These are phyloP conservation scores for Drosophila neonasuta DNA, from an alignment of 2,888 invertebrate genomes.

Conservation along the genomic window DNA sequence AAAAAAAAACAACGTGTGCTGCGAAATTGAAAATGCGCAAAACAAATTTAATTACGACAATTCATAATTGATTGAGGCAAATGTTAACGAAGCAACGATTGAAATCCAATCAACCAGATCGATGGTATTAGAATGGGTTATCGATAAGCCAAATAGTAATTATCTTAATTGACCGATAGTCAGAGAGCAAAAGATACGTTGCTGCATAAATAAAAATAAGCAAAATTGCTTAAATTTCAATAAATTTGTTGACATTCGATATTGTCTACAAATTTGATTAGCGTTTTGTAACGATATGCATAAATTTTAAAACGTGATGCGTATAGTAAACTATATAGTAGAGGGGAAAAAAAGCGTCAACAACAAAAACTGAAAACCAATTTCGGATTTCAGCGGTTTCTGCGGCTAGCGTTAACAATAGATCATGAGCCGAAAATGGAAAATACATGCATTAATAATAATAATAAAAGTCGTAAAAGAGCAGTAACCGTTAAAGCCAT, in stretches of 20 bases:
- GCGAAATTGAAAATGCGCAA: background rate
- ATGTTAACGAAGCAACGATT: background rate
- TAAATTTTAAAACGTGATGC: constrained; percentile 35
- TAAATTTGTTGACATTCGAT: constrained; percentile 37
- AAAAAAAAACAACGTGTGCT: constrained; percentile 4
- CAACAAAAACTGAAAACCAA: constrained; percentile 34
- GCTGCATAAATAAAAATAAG: background rate
- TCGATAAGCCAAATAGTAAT: background rate
- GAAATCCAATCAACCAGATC: background rate
- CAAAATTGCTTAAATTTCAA: constrained; percentile 18
- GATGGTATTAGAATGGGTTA: background rate
- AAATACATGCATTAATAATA: constrained; percentile 74
- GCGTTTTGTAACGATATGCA: constrained; percentile 34
- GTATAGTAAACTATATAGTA: background rate
- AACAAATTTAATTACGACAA: constrained; percentile 11
- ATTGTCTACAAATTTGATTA: constrained; percentile 51
- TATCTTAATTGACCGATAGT: background rate
- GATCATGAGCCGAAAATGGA: constrained; percentile 69
- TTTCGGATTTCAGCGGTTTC: constrained; percentile 31
- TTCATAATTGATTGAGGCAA: background rate
- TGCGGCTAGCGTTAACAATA: constrained; percentile 60
- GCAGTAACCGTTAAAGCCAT: constrained; percentile 75
- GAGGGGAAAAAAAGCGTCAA: background rate
- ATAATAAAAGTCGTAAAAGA: constrained; percentile 76
- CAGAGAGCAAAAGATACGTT: no score